Evolutionary conservation across 1,140 invertebrate genomes (phyloP).

Genomic region (Bombus turneri): DNA sequence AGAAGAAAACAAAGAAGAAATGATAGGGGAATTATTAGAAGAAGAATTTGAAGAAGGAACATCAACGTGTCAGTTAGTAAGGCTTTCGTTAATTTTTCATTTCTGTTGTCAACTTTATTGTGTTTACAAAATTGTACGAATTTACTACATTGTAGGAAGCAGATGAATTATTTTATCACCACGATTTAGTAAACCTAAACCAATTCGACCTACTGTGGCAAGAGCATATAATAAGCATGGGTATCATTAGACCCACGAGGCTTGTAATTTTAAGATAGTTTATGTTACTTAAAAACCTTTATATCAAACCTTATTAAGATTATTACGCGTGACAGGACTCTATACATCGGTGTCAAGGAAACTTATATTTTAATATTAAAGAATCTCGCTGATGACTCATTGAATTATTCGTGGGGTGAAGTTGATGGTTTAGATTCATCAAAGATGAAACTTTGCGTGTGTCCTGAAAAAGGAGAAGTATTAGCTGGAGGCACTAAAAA

Average conservation of each 20-base stretch:
- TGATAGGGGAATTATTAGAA: not conserved
- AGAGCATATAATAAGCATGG: constrained; percentile 9
- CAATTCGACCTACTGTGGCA: constrained; percentile 3
- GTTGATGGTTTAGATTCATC: constrained; percentile 5
- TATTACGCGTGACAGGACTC: not conserved
- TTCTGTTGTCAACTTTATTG: not conserved
- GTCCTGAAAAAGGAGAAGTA: constrained; percentile 9
- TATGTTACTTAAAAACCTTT: not conserved
- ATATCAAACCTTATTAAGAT: no score
- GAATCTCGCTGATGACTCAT: not conserved
- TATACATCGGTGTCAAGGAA: constrained; percentile 32
- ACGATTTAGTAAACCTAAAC: constrained; percentile 2
- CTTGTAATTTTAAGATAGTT: not conserved
- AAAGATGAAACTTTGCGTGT: constrained; percentile 25
- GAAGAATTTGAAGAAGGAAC: not conserved
- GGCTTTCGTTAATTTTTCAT: not conserved
- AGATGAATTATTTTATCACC: constrained; percentile 38
- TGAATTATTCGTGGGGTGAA: constrained; percentile 38
- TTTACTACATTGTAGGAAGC: not conserved
- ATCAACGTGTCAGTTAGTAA: constrained; percentile 1
- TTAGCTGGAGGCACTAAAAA: not conserved
- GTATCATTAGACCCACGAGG: constrained; percentile 35
- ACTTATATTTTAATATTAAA: constrained; percentile 15
- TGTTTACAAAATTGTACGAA: not conserved
- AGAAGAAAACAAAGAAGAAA: not conserved